phyloP scores from a whole-genome alignment of 2,888 invertebrate genomes.

The Apamea anceps region DNA sequence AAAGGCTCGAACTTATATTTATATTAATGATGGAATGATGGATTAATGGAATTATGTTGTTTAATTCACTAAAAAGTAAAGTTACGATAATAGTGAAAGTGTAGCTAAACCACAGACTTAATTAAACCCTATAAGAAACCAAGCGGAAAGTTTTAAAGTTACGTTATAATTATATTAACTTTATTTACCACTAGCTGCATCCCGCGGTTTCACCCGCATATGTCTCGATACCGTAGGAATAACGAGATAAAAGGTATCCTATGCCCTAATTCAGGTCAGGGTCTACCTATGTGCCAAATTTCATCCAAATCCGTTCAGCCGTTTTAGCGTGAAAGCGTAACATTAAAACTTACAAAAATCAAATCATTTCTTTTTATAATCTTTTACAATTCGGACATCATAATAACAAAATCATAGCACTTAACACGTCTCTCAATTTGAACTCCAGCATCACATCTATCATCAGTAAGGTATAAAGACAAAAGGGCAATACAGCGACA shows the following conservation, averaged over 20 bases:
- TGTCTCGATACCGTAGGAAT: background rate
- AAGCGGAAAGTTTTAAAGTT: background rate
- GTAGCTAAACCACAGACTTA: background rate
- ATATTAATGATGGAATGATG: no score
- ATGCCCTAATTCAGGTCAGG: background rate
- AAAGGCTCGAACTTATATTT: background rate
- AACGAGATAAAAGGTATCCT: background rate
- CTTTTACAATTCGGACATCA: background rate
- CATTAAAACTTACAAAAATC: background rate
- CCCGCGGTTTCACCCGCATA: background rate
- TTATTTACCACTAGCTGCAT: background rate
- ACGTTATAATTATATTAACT: background rate
- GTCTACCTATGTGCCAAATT: background rate
- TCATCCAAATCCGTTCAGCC: background rate
- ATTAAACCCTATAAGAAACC: background rate
- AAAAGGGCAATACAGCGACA: slow-evolving; percentile 72
- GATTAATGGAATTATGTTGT: background rate
- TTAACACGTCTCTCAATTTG: slow-evolving; percentile 17
- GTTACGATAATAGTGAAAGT: background rate
- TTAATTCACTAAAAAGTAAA: background rate
- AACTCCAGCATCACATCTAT: slow-evolving; percentile 48
- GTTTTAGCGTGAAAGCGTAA: background rate
- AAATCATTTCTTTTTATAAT: background rate
- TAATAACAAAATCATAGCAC: slow-evolving; percentile 11
- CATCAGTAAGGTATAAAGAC: slow-evolving; percentile 66